Conservation (phyloP, 2,113 vertebrate genomes). For the Vulpes ferrilata region DNA sequence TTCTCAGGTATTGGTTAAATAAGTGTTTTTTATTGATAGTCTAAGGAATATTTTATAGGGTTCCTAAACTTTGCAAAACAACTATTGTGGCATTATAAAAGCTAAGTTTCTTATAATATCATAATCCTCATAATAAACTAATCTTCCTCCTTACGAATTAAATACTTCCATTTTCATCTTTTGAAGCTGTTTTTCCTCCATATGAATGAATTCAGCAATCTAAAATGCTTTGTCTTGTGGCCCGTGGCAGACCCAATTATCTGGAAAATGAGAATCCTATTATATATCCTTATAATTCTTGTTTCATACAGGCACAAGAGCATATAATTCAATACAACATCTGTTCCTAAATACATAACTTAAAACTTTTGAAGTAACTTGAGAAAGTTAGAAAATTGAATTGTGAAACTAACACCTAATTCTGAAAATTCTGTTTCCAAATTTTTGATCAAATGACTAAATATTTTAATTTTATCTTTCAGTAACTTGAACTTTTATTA, state of each 20-base stretch:
- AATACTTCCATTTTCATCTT: slow-evolving; percentile 23
- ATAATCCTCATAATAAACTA: slow-evolving; percentile 4
- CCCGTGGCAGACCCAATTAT: slow-evolving; percentile 55
- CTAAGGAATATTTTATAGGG: not conserved
- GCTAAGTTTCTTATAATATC: not conserved
- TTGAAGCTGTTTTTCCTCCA: slow-evolving; percentile 38
- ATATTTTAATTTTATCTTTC: slow-evolving; percentile 7
- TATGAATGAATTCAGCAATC: slow-evolving; percentile 65
- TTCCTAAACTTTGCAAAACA: slow-evolving; percentile 46
- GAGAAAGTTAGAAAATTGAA: slow-evolving; percentile 65
- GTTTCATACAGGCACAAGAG: slow-evolving; percentile 65
- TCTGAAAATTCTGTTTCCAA: slow-evolving; percentile 40
- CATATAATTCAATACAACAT: slow-evolving; percentile 63
- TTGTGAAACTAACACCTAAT: not conserved
- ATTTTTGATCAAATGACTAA: not conserved
- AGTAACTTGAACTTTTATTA: not conserved
- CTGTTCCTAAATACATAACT: slow-evolving; percentile 58
- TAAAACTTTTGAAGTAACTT: slow-evolving; percentile 65
- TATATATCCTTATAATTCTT: slow-evolving; percentile 58
- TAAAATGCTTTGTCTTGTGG: slow-evolving; percentile 46
- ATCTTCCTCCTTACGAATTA: slow-evolving; percentile 38
- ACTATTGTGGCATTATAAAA: slow-evolving; percentile 34
- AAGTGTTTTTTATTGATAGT: slow-evolving; percentile 52
- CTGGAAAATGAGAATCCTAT: slow-evolving; percentile 77
- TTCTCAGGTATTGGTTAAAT: slow-evolving; percentile 70